phyloP scores from a whole-genome alignment of 2,888 invertebrate genomes.

The Ophonus ardosiacus region DNA sequence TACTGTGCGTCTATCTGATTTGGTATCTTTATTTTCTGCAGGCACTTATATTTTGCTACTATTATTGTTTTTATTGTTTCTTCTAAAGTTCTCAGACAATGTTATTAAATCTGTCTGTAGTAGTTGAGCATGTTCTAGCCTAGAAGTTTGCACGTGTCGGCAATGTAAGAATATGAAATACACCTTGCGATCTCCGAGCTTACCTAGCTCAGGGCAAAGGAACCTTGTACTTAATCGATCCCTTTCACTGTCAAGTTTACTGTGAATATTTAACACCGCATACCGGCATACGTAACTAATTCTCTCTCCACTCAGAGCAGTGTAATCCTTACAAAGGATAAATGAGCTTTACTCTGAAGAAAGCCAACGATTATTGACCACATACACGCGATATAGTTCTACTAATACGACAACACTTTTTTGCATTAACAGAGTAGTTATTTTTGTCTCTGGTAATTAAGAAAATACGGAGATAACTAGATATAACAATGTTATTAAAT shows the following conservation, averaged over 20 bases:
- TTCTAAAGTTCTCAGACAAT: no score
- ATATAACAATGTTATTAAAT: not conserved
- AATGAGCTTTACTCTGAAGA: conserved; percentile 31
- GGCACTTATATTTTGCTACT: no score
- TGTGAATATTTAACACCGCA: conserved; percentile 36
- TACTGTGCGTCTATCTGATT: no score
- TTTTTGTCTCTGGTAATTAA: conserved; percentile 26
- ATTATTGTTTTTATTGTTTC: no score
- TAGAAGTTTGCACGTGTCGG: no score
- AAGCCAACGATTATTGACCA: conserved; percentile 18
- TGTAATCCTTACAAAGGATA: conserved; percentile 47
- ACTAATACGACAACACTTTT: conserved; percentile 6
- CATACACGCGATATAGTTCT: conserved; percentile 41
- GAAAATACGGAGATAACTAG: not conserved
- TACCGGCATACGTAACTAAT: conserved; percentile 32
- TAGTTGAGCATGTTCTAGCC: no score
- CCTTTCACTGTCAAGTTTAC: conserved; percentile 30
- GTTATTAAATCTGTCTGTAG: no score
- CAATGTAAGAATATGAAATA: not conserved
- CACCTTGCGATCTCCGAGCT: not conserved
- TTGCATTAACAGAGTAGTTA: conserved; percentile 21
- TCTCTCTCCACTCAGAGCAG: conserved; percentile 17
- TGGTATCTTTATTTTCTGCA: no score
- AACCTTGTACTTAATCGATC: conserved; percentile 41
- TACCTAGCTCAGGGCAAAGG: not conserved